phyloP scores from a whole-genome alignment of 2,888 invertebrate species.

The Andrena dorsata region DNA sequence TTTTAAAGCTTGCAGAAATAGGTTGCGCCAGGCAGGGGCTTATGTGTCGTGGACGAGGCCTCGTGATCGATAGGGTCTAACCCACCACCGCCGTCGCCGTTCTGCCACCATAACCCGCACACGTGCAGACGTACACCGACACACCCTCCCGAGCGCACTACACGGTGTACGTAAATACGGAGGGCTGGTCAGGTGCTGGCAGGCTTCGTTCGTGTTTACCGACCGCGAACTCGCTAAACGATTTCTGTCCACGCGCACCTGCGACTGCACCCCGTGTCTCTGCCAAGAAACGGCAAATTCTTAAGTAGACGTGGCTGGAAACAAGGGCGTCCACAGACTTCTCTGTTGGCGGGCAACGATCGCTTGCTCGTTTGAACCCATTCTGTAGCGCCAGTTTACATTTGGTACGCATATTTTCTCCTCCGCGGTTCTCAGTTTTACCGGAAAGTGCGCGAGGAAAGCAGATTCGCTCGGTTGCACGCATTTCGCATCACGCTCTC shows the following conservation, averaged over 20 bases:
- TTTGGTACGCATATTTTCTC: too few relatives aligned
- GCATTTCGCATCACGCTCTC: neutral
- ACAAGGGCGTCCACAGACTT: too few relatives aligned
- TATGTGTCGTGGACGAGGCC: constrained; percentile 73
- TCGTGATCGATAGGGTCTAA: constrained; percentile 78
- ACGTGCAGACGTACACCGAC: constrained; percentile 60
- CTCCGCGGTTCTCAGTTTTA: too few relatives aligned
- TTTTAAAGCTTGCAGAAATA: constrained; percentile 73
- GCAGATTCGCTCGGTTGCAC: neutral
- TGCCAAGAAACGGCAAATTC: neutral
- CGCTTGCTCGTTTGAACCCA: too few relatives aligned
- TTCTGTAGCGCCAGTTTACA: too few relatives aligned
- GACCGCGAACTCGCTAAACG: constrained; percentile 44
- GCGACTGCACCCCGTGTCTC: neutral
- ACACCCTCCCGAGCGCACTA: constrained; percentile 57
- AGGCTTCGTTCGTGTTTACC: constrained; percentile 55
- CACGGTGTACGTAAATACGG: constrained; percentile 63
- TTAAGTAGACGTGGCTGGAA: neutral
- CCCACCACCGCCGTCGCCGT: constrained; percentile 58
- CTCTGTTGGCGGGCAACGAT: too few relatives aligned
- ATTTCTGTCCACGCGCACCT: constrained; percentile 13
- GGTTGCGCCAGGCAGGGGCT: constrained; percentile 66
- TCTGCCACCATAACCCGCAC: constrained; percentile 52
- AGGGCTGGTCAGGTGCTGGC: constrained; percentile 18
- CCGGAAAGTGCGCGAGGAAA: neutral